These are phyloP conservation scores for Cynodonichthys magdalenae DNA, from an alignment of 2,797 vertebrate species.

Conservation along the genomic window DNA sequence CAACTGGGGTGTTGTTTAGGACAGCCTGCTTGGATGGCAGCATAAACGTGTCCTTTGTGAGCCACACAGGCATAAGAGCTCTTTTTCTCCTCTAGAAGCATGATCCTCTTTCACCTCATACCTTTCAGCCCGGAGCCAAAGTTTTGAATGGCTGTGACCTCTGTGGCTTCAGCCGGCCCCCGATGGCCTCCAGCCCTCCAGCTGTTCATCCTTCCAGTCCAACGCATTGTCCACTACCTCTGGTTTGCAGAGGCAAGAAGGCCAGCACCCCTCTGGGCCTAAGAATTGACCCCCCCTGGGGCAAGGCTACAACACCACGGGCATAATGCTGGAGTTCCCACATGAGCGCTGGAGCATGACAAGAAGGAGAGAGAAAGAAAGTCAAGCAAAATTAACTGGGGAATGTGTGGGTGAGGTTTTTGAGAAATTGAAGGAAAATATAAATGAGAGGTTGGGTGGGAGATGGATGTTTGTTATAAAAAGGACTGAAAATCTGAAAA, in stretches of 20 bases:
- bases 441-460: slow-evolving; percentile 33
- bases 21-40: slow-evolving; percentile 56
- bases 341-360: slow-evolving; percentile 61
- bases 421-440: slow-evolving; percentile 24
- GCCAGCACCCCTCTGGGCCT: slow-evolving; percentile 61
- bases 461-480: slow-evolving; percentile 55
- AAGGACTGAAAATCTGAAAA: slow-evolving; percentile 29
- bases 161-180: slow-evolving; percentile 61
- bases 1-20: slow-evolving; percentile 64
- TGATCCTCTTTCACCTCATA: slow-evolving; percentile 78
- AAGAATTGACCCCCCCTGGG: slow-evolving; percentile 65
- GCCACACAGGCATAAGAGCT: slow-evolving; percentile 75
- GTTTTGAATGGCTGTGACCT: slow-evolving; percentile 81
- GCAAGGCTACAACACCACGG: slow-evolving; percentile 64
- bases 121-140: slow-evolving; percentile 76
- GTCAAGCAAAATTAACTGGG: slow-evolving; percentile 41
- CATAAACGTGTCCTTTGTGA: slow-evolving; percentile 74
- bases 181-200: slow-evolving; percentile 68
- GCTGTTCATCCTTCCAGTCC: slow-evolving; percentile 69
- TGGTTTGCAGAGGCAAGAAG: slow-evolving; percentile 51
- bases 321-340: slow-evolving; percentile 64
- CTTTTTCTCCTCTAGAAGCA: slow-evolving; percentile 75
- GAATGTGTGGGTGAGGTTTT: slow-evolving; percentile 22
- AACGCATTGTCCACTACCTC: slow-evolving; percentile 54
- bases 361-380: slow-evolving; percentile 31